Base-by-base conservation (phyloP, 1,140 invertebrate species). In the Meloidogyne exigua region DNA sequence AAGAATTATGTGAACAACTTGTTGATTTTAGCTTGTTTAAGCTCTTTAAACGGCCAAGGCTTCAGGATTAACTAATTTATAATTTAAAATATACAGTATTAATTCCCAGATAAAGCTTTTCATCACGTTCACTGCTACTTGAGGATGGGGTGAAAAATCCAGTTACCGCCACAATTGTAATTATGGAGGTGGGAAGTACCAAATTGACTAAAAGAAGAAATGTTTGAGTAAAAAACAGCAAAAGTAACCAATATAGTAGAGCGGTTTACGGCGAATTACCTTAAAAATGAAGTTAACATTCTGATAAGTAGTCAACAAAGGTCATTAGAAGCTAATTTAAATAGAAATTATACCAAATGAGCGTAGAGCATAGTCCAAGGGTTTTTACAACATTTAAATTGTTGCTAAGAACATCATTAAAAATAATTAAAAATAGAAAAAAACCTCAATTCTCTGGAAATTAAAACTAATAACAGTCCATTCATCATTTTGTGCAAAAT, bases 361-460 rank as follows among this genome's bases (percentile, higher is more conserved):
- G 85, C 85, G 57, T 86, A 86, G 4, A 86, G 68, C 84, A 86
- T 87, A 9, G 85, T 81, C 85, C 85, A 86, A 11, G 85, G 86
- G 18, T 83, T 74, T 18, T 66, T 57, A 68, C 85, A 86, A 68
- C 85, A 86, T 42, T 86, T 87, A 74, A 76, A 86, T 13, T 75
- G 25, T 68, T 87, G 80, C 80, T 84, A 32, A 79, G 82, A 23
- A 62, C 36, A 11, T 4, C 12, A 21, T 5, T 78, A 18, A 75
- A 75, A 44, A 80, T 0, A n/a, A 21, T 39, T 62, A 36, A 25
- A 67, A 18, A 65, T 62, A 23, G 5, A 66, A n/a, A 66, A 32
- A 64, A 26, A 81, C 83, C 57, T 85, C 84, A 10, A 79, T 65
- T 12, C 85, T 64, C 0, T 68, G 76, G 64, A 86, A 87, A 18